These are phyloP conservation scores for Itoplectis maculator DNA, from an alignment of 2,888 invertebrate genomes.

Conservation along the genomic window DNA sequence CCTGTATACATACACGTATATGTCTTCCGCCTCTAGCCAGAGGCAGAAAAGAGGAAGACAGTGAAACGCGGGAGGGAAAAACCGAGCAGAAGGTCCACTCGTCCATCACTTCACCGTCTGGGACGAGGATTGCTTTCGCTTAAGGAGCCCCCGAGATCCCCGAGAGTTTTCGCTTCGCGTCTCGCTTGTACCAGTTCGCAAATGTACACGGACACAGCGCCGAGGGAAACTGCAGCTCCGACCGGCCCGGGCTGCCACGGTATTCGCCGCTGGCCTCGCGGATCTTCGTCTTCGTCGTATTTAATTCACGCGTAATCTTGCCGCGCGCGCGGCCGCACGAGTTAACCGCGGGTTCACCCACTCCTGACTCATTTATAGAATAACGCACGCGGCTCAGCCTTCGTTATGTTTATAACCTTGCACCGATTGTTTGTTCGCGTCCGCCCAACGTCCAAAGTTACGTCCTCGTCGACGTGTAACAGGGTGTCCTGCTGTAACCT, in stretches of 20 bases:
- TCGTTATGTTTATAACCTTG: slow-evolving; percentile 16
- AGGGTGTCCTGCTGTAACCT: too few relatives aligned
- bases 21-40: slow-evolving; percentile 2
- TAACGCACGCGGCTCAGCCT: neutral
- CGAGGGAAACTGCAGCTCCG: slow-evolving; percentile 18
- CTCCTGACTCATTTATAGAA: slow-evolving; percentile 8
- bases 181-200: slow-evolving; percentile 1
- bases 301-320: slow-evolving; percentile 22
- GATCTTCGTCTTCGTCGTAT: neutral
- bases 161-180: slow-evolving; percentile 19
- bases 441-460: slow-evolving; percentile 23
- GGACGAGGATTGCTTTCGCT: slow-evolving; percentile 61
- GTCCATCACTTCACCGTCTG: slow-evolving; percentile 60
- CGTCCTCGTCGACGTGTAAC: slow-evolving; percentile 14
- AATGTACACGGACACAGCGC: slow-evolving; percentile 1
- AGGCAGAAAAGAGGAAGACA: slow-evolving; percentile 28
- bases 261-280: slow-evolving; percentile 4
- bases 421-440: slow-evolving; percentile 25
- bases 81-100: slow-evolving; percentile 58
- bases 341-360: neutral
- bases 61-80: slow-evolving; percentile 35
- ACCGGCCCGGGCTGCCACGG: neutral
- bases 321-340: neutral
- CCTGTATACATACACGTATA: neutral
- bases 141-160: slow-evolving; percentile 51